Evolutionary conservation across 2,797 vertebrate genomes (phyloP).

Genomic region (Cynopterus sphinx): DNA sequence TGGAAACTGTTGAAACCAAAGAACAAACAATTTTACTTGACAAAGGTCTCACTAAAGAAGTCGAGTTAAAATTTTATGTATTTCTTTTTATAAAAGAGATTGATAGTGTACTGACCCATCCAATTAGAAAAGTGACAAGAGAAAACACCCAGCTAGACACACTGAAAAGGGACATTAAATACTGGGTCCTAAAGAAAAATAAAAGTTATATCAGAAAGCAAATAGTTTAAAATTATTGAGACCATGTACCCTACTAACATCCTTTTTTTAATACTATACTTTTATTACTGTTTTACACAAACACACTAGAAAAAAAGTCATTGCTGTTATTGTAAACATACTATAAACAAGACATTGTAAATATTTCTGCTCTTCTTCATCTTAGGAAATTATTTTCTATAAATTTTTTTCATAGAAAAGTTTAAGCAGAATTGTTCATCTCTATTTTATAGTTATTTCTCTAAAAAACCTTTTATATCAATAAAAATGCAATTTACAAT

Average conservation of each 20-base stretch:
- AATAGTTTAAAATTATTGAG: background rate
- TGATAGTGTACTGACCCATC: background rate
- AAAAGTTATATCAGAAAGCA: background rate
- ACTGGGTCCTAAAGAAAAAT: background rate
- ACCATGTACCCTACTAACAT: background rate
- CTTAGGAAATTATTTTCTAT: background rate
- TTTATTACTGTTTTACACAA: background rate
- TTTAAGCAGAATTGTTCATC: background rate
- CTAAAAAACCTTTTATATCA: background rate
- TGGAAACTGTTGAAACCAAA: constrained; percentile 5
- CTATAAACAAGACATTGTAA: background rate
- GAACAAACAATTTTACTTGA: background rate
- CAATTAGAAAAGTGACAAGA: background rate
- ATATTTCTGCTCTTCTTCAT: background rate
- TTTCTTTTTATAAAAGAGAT: background rate
- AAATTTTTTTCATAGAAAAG: background rate
- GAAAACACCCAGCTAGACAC: background rate
- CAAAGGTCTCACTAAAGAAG: background rate
- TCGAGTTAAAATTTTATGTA: background rate
- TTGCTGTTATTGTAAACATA: background rate
- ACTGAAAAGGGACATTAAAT: background rate
- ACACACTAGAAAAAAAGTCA: background rate
- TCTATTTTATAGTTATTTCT: background rate
- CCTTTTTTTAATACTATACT: background rate
- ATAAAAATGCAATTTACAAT: background rate